phyloP scores from a whole-genome alignment of 2,888 invertebrate species.

The Bellardia pandia region DNA sequence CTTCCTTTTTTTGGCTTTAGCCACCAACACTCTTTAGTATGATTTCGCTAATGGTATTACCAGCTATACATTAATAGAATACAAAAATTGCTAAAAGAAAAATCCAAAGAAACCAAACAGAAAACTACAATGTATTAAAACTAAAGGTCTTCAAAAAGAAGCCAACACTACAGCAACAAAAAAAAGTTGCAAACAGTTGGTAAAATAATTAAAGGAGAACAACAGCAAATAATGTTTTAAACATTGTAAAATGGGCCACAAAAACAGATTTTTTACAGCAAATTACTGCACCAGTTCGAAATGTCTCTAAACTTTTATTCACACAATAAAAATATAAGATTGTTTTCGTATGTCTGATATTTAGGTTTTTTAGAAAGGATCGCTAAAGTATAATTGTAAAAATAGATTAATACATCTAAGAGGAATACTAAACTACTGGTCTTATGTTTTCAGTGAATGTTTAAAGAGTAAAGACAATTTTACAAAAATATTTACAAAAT shows the following conservation, averaged over 20 bases:
- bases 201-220: constrained; percentile 5
- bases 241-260: too few species aligned
- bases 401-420: too few species aligned
- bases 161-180: neutral
- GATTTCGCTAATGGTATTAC: constrained; percentile 57
- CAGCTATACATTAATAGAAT: constrained; percentile 12
- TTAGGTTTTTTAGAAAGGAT: too few species aligned
- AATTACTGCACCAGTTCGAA: too few species aligned
- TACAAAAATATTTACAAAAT: too few species aligned
- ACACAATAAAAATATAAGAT: too few species aligned
- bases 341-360: too few species aligned
- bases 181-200: neutral
- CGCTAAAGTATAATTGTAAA: too few species aligned
- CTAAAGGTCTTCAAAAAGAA: constrained; percentile 35
- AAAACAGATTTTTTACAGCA: neutral
- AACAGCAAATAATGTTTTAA: neutral
- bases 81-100: constrained; percentile 3
- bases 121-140: constrained; percentile 26
- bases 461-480: too few species aligned
- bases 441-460: too few species aligned
- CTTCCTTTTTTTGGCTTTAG: neutral
- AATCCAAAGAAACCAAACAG: neutral
- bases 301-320: too few species aligned
- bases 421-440: too few species aligned
- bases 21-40: constrained; percentile 26